A percentile compares a stretch with the other conserved stretches of the same genome.
Evolutionary conservation across 2,888 invertebrate genomes (phyloP).

Genomic region (Torymus auratus): DNA sequence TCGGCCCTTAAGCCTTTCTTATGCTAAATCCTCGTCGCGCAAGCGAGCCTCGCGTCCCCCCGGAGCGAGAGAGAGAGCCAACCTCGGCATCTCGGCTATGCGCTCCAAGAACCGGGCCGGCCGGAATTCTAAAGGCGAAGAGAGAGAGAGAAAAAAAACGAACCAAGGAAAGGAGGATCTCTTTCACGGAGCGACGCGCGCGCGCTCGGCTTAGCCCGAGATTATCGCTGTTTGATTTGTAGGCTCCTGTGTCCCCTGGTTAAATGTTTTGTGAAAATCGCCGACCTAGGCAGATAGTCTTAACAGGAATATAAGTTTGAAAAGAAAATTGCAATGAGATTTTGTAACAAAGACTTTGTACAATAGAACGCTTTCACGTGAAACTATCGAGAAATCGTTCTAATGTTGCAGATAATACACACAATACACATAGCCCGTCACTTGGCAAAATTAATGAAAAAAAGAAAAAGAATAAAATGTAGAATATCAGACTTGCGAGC

Average conservation of each 20-base stretch:
- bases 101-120: background rate
- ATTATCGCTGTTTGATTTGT: background rate
- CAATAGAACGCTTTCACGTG: too few relatives aligned
- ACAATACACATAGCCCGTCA: constrained; percentile 52
- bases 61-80: background rate
- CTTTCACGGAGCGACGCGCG: background rate
- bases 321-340: background rate
- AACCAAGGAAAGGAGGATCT: background rate
- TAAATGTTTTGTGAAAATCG: background rate
- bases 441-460: constrained; percentile 7
- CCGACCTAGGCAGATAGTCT: constrained; percentile 15
- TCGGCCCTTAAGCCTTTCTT: constrained; percentile 70
- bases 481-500: background rate
- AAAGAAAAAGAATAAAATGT: background rate
- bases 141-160: background rate
- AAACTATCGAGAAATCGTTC: too few relatives aligned
- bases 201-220: too few relatives aligned
- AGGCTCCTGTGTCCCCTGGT: background rate
- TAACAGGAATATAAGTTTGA: background rate
- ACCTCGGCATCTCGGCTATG: background rate
- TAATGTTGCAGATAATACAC: background rate
- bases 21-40: constrained; percentile 66
- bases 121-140: constrained; percentile 3
- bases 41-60: background rate
- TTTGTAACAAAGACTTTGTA: background rate